Base-by-base conservation (phyloP, 2,113 vertebrate genomes). In the Podarcis raffonei region DNA sequence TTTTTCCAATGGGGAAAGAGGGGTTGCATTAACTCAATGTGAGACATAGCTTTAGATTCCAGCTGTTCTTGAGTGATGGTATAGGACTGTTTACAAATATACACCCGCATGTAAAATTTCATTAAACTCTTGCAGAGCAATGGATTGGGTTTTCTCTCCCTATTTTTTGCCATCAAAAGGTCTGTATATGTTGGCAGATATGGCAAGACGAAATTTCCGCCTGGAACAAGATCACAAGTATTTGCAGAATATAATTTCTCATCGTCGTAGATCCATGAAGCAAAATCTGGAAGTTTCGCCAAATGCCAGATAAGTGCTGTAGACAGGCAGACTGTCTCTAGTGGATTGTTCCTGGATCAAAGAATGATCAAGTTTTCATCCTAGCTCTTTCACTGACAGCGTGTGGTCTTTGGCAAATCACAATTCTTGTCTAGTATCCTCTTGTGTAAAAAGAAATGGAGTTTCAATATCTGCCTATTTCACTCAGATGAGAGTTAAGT, bases 301-400 rank as follows among this genome's bases (percentile, higher is more conserved):
- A 78, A 93, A 92, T 89, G 87, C 71, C 57, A 89, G 92, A 2
- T 0, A 86, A 93, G 71, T 85, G 85, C 85, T 93, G 92, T 90
- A 96, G 94, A 95, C 94, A 95, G 88, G 74, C 92, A 75, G 76
- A 5, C 86, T 95, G 95, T 83, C 80, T 95, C 93, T 94, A 48
- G 94, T 86, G 92, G 88, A 94, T 93, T 94, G 84, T 93, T 91
- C 92, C 91, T 81, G 84, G 91, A 92, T 94, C 94, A 95, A 95
- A 91, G 94, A 95, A 94, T 91, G 92, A 90, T 92, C 93, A 91
- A 93, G 92, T 94, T 83, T 83, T 76, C 82, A 69, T 39, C 53
- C 90, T 95, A 91, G 93, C 90, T 20, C 66, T 95, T 93, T 77
- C 79, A 90, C n/a, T 78, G 90, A 81, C 93, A 93, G 94, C 95